Evolutionary conservation across 2,888 invertebrate genomes (phyloP), one percentile per base, ranked within the genome.

Genomic region (Quadroppia sp.): DNA sequence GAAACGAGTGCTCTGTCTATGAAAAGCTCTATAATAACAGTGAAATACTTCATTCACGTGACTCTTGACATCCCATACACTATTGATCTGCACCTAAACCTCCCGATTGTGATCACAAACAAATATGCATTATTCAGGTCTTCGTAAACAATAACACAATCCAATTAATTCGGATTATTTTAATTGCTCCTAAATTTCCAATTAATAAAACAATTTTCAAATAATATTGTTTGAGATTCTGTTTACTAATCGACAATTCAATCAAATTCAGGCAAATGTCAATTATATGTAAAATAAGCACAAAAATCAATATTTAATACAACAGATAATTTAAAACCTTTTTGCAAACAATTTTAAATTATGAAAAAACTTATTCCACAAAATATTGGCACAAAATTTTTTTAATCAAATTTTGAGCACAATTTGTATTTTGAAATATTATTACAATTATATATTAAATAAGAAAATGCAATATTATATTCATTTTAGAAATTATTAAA

Each of bases 51-150:
- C 56, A 53, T 74, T 30, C 74, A 74, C 45, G 32, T 74, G 25
- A 74, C 74, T 20, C 56, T 74, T 20, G 74, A 74, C 23, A 74
- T 74, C 40, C 74, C 74, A 32, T 59, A 71, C 48, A 71, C 74
- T 20, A 71, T 64, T 42, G 74, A 74, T 48, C 32, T 74, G 15
- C 74, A 74, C 36, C 30, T 74, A n/a, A 71, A 74, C 40, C 40
- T 74, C 32, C 74, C 74, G 53, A 56, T 74, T 30, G 53, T 71
- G 50, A 64, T 74, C 48, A 74, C 74, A 25, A 74, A 53, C 20
- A 45, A 71, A 53, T 50, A 70, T 56, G 71, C 74, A 71, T 53
- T 74, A 13, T 15, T 17, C 36, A 32, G n/a, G 61, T 64, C 36
- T 64, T 64, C 32, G 1, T 61, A 53, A 28, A 36, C 9, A 36